Conservation (phyloP, 2,888 invertebrate genomes). For the Leucoma salicis region DNA sequence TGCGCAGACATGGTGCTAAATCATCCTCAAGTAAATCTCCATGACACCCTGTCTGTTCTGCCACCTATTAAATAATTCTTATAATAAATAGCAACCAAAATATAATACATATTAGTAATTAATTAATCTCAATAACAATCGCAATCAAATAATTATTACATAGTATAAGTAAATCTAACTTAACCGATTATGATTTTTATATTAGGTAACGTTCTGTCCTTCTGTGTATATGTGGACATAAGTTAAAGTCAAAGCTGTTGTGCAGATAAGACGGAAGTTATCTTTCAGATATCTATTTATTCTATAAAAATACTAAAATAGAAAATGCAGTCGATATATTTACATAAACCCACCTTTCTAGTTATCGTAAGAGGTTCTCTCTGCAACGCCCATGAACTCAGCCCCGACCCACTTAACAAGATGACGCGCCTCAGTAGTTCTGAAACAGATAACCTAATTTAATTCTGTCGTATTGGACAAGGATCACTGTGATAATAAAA, state of each 20-base stretch:
- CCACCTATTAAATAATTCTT: constrained; percentile 85
- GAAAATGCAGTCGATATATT: constrained; percentile 28
- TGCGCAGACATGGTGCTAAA: constrained; percentile 91
- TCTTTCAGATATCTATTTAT: no score
- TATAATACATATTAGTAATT: no score
- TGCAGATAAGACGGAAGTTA: no score
- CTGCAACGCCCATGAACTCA: constrained; percentile 96
- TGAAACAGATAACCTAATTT: constrained; percentile 81
- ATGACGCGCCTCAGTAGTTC: constrained; percentile 94
- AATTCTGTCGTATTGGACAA: constrained; percentile 60
- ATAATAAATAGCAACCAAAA: no score
- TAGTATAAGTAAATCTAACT: no score
- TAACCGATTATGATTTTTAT: no score
- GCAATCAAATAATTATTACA: no score
- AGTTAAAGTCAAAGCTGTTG: no score
- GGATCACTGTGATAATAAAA: constrained; percentile 55
- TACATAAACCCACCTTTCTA: constrained; percentile 77
- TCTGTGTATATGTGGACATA: no score
- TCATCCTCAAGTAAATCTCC: constrained; percentile 91
- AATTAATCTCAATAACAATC: no score
- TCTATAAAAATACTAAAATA: no score
- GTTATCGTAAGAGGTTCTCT: constrained; percentile 91
- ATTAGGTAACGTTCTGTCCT: no score
- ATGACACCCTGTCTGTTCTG: constrained; percentile 91
- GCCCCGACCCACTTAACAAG: constrained; percentile 93